These are phyloP conservation scores for Cyclina sinensis DNA, from an alignment of 1,140 invertebrate species.

Conservation along the genomic window DNA sequence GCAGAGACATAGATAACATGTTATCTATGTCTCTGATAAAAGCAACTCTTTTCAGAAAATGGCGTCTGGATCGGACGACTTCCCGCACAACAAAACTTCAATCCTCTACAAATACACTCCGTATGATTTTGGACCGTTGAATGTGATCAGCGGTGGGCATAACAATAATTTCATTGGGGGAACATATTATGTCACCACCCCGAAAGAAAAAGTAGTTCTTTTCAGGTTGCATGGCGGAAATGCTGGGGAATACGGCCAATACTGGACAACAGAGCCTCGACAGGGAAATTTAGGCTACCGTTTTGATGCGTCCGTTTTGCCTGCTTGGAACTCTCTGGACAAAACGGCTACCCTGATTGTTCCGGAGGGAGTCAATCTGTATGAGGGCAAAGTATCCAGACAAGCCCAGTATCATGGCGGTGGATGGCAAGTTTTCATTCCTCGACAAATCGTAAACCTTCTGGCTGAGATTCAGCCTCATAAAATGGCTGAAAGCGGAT, in stretches of 20 bases:
- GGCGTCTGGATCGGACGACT: background rate
- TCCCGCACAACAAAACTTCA: background rate
- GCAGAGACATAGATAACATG: too few species aligned
- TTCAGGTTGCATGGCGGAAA: background rate
- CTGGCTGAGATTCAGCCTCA: constrained; percentile 1
- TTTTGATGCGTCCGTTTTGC: background rate
- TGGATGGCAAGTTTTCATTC: constrained; percentile 16
- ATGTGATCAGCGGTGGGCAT: background rate
- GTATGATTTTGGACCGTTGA: background rate
- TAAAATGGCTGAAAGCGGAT: background rate
- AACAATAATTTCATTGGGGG: background rate
- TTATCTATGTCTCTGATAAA: too few species aligned
- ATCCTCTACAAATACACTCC: background rate
- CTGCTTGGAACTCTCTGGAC: background rate
- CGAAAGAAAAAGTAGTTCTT: background rate
- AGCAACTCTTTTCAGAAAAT: background rate
- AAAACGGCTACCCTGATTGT: background rate
- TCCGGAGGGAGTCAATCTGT: constrained; percentile 10
- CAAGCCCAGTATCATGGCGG: background rate
- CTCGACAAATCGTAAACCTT: background rate
- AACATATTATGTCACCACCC: constrained; percentile 3
- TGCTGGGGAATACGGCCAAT: background rate
- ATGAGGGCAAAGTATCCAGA: background rate
- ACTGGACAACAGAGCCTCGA: background rate
- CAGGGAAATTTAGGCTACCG: constrained; percentile 4